Percentiles rank a stretch among this genome's conserved stretches.
Evolutionary conservation across 2,113 vertebrate species (phyloP).

Genomic region (Percina caprodes): DNA sequence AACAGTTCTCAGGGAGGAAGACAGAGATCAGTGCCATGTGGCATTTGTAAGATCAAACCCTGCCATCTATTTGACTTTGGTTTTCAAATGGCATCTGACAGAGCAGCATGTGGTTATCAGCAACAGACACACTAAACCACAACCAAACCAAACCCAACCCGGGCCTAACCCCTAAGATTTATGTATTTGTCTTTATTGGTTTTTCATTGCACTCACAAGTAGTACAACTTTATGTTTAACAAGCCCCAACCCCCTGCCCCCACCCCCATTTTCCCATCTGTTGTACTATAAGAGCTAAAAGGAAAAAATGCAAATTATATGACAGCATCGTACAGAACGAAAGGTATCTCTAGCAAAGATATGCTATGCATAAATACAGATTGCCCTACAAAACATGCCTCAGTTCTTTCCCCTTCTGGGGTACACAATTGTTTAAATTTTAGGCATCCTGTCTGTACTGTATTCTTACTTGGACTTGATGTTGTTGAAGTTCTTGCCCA

Average conservation of each 20-base stretch:
- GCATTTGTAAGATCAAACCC: not conserved
- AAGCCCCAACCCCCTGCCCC: no score
- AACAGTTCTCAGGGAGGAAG: not conserved
- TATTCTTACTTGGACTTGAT: constrained; percentile 97
- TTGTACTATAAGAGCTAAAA: no score
- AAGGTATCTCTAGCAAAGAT: no score
- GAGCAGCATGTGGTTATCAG: not conserved
- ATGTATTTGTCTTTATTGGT: not conserved
- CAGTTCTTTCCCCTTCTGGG: no score
- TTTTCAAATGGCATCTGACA: not conserved
- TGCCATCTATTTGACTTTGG: not conserved
- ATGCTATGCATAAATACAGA: no score
- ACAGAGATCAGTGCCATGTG: not conserved
- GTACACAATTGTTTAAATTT: no score
- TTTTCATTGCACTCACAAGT: no score
- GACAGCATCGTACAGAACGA: no score
- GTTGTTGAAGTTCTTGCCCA: constrained; percentile 99
- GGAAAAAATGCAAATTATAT: no score
- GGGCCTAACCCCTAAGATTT: not conserved
- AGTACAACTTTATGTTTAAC: no score
- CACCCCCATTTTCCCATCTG: no score
- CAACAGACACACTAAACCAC: not conserved
- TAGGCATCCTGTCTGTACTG: not conserved
- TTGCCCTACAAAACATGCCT: no score
- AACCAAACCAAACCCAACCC: constrained; percentile 23